Base-by-base conservation (phyloP, 2,797 vertebrate species). In the Sitta carolinensis region DNA sequence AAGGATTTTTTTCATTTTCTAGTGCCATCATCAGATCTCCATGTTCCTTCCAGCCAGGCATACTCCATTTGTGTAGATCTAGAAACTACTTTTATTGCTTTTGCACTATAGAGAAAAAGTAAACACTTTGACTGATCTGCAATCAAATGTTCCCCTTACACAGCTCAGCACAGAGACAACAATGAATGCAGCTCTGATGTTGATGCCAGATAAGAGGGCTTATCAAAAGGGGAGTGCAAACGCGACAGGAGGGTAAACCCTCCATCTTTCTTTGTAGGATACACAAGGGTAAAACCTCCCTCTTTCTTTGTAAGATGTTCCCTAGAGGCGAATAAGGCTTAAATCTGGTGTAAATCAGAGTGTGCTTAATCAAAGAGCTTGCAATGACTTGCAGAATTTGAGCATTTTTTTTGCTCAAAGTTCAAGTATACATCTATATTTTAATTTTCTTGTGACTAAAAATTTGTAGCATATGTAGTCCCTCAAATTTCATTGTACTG, bases 281-380 rank as follows among this genome's bases (percentile, higher is more conserved):
- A 59, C 34, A 27, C 40, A 78, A 72, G 73, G 73, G 73, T 72
- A 90, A 84, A 90, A 54, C 13, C 32, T 75, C n/a, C 19, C 25
- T 83, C 36, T 87, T 63, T 87, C 61, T 83, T 70, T 4, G 1
- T 42, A 66, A 50, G 23, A 29, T 51, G 30, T 78, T 88, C n/a
- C n/a, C 36, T 73, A 79, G 34, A 1, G 6, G 21, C 29, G 42
- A 87, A 75, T 45, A 69, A 78, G 88, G 23, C 34, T 93, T 86
- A 85, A 85, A 81, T 91, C 42, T 94, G 52, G 16, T 36, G 29
- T 95, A 84, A 89, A 90, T 82, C 86, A 95, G 59, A 66, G 25
- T 52, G 10, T 52, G 34, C 29, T 79, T 42, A 59, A 58, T 55
- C 76, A 89, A 88, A 82, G 40, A 84, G 3, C 50, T 64, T 74